Evolutionary conservation across 2,888 invertebrate species (phyloP).

Genomic region (Xestoiulus laeticollis): DNA sequence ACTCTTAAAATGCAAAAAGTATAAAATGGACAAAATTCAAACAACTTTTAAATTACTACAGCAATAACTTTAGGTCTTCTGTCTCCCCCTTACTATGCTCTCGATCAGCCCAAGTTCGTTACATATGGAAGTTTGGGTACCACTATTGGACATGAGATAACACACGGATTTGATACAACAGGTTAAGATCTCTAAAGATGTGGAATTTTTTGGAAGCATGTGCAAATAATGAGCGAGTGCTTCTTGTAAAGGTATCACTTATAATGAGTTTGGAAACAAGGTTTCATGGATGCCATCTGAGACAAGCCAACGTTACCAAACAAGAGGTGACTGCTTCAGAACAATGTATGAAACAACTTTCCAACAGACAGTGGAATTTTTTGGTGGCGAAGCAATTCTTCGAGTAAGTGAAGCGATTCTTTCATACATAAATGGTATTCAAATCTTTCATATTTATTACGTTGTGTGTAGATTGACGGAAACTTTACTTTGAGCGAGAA

Average conservation of each 20-base stretch:
- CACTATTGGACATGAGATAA: conserved; percentile 68
- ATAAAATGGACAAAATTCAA: background rate
- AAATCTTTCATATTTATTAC: background rate
- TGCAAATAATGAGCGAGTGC: background rate
- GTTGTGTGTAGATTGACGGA: conserved; percentile 66
- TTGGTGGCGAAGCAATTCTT: background rate
- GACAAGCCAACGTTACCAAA: background rate
- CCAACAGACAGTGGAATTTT: background rate
- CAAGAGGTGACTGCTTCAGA: conserved; percentile 5
- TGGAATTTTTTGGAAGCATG: background rate
- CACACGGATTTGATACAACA: conserved; percentile 67
- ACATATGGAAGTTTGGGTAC: conserved; percentile 67
- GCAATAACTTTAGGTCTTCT: conserved; percentile 68
- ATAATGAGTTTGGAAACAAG: conserved; percentile 18
- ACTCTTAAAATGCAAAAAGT: background rate
- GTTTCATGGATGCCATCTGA: background rate
- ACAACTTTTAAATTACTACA: conserved; percentile 57
- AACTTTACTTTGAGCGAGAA: conserved; percentile 69
- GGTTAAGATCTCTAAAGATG: conserved; percentile 57
- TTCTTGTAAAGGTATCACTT: conserved; percentile 15
- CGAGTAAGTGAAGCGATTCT: conserved; percentile 1
- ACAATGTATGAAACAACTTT: conserved; percentile 11
- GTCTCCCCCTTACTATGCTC: conserved; percentile 67
- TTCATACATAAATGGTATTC: background rate
- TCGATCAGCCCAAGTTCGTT: conserved; percentile 66